Percentiles rank a stretch among this genome's conserved stretches.
These are phyloP conservation scores for Cichladusa arquata DNA, from an alignment of 2,113 vertebrate species.

Conservation along the genomic window DNA sequence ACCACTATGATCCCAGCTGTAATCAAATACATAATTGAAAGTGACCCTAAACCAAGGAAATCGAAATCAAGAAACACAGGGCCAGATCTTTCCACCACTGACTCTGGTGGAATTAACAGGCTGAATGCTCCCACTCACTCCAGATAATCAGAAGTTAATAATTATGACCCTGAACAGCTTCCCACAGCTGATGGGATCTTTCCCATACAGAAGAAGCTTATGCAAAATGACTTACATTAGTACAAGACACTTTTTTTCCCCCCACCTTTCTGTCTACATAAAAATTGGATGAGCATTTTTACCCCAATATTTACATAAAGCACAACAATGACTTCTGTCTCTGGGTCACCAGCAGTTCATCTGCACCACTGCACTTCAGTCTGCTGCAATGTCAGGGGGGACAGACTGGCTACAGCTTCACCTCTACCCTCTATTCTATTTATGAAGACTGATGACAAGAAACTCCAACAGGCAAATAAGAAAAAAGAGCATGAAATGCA, in stretches of 20 bases:
- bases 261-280: not conserved
- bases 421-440: constrained; percentile 22
- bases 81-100: not conserved
- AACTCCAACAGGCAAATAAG: constrained; percentile 30
- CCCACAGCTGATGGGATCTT: not conserved
- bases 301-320: constrained; percentile 33
- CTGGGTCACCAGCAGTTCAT: constrained; percentile 37
- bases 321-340: not conserved
- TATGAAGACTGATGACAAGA: constrained; percentile 34
- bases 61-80: not conserved
- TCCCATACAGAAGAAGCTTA: not conserved
- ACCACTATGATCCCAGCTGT: not conserved
- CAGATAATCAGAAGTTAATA: constrained; percentile 14
- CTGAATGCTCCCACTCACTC: constrained; percentile 9
- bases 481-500: constrained; percentile 32
- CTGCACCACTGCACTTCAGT: not conserved
- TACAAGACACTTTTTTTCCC: not conserved
- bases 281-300: constrained; percentile 21
- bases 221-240: constrained; percentile 15
- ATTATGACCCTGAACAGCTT: constrained; percentile 17
- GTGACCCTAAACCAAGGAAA: constrained; percentile 28
- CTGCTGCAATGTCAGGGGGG: not conserved
- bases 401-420: constrained; percentile 21
- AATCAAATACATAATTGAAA: not conserved
- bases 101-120: not conserved